Conservation (phyloP, 2,888 invertebrate genomes). For the Agonum fuliginosum region DNA sequence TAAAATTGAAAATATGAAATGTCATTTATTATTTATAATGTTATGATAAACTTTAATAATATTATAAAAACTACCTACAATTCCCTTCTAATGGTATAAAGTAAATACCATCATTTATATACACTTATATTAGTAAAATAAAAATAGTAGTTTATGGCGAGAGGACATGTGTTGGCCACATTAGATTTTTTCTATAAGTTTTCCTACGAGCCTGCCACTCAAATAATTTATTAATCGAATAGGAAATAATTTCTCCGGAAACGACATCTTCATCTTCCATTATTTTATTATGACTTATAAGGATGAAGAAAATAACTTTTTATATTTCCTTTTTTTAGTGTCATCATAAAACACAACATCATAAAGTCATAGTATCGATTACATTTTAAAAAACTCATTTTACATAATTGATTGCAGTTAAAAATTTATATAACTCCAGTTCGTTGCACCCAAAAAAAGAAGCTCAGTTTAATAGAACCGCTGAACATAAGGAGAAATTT, state of each 20-base stretch:
- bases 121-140: too few relatives aligned
- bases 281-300: neutral
- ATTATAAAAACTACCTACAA: too few relatives aligned
- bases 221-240: slow-evolving; percentile 1
- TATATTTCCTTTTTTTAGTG: neutral
- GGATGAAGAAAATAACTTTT: neutral
- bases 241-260: slow-evolving; percentile 36
- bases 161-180: too few relatives aligned
- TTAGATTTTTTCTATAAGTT: too few relatives aligned
- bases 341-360: neutral
- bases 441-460: neutral
- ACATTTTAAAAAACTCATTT: neutral
- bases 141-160: too few relatives aligned
- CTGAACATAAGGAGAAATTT: slow-evolving; percentile 10
- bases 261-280: neutral
- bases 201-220: too few relatives aligned
- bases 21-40: too few relatives aligned
- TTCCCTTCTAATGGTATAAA: too few relatives aligned
- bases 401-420: slow-evolving; percentile 2
- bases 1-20: too few relatives aligned
- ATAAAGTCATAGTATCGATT: neutral
- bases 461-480: neutral
- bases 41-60: too few relatives aligned
- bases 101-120: too few relatives aligned
- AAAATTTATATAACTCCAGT: slow-evolving; percentile 31